Percentiles rank a stretch among this genome's conserved stretches.
phyloP scores from a whole-genome alignment of 2,888 invertebrate species.

The Suillia variegata region DNA sequence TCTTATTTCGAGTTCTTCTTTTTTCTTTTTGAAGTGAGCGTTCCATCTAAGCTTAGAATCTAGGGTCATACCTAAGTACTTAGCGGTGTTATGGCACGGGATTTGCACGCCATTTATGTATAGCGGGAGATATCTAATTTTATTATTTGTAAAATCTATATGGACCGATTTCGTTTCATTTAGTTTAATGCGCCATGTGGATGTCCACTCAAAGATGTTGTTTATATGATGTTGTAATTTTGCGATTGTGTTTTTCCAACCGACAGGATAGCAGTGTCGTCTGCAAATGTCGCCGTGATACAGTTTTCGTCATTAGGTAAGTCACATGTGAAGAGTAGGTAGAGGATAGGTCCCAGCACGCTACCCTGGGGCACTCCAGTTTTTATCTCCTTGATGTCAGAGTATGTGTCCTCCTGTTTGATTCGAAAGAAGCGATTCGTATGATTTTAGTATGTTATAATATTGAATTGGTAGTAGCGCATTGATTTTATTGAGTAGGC shows the following conservation, averaged over 20 bases:
- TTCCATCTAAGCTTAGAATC: conserved; percentile 5
- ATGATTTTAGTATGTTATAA: conserved; percentile 1
- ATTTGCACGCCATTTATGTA: not conserved
- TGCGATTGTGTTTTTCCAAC: conserved; percentile 2
- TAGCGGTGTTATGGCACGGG: not conserved
- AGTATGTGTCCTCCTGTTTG: conserved; percentile 7
- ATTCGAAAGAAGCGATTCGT: conserved; percentile 5
- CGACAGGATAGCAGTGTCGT: conserved; percentile 9
- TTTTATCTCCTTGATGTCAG: conserved; percentile 2
- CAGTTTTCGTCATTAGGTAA: not conserved
- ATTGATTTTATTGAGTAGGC: not conserved
- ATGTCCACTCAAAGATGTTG: conserved; percentile 10
- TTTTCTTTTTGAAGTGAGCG: conserved; percentile 3
- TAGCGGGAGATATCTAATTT: not conserved
- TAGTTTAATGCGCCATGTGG: conserved; percentile 15
- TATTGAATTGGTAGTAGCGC: conserved; percentile 1
- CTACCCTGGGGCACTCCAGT: conserved; percentile 9
- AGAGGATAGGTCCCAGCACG: conserved; percentile 8
- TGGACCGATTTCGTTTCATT: conserved; percentile 19
- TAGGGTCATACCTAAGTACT: conserved; percentile 7
- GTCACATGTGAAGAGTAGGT: conserved; percentile 9
- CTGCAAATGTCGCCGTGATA: conserved; percentile 6
- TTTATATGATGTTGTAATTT: conserved; percentile 1
- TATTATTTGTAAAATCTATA: conserved; percentile 10
- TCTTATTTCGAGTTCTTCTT: conserved; percentile 5